Percentiles rank a stretch among this genome's conserved stretches.
These are phyloP conservation scores for Pao palembangensis DNA, from an alignment of 2,113 vertebrate species.

Conservation along the genomic window DNA sequence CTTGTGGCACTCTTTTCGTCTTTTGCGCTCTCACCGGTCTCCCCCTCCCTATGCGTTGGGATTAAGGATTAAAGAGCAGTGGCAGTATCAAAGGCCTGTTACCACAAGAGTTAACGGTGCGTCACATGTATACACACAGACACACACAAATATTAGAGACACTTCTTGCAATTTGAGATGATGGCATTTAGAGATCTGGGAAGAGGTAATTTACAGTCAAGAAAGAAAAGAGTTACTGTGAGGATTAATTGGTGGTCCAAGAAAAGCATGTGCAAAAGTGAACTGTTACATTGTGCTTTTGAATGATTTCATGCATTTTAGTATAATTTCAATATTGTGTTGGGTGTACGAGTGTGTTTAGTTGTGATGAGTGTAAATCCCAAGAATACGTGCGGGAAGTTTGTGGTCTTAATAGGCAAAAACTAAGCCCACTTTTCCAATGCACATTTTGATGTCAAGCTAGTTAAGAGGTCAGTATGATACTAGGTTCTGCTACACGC, in stretches of 20 bases:
- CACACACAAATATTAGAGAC: constrained; percentile 46
- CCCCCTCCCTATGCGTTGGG: constrained; percentile 40
- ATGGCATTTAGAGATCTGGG: constrained; percentile 61
- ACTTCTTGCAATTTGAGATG: constrained; percentile 63
- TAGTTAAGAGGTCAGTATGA: constrained; percentile 47
- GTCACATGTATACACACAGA: constrained; percentile 51
- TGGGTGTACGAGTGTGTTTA: no score
- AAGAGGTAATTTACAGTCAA: constrained; percentile 56
- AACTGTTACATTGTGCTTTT: constrained; percentile 50
- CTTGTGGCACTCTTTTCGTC: constrained; percentile 5
- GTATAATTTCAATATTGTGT: background rate
- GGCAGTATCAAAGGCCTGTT: constrained; percentile 67
- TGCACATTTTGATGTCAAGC: constrained; percentile 52
- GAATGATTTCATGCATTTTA: constrained; percentile 34
- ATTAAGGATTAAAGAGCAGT: constrained; percentile 68
- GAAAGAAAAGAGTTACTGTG: constrained; percentile 44
- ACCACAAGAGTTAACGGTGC: constrained; percentile 71
- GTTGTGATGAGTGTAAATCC: constrained; percentile 23
- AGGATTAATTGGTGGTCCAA: constrained; percentile 33
- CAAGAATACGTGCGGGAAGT: constrained; percentile 37
- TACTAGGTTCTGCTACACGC: no score
- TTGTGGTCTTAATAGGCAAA: constrained; percentile 40
- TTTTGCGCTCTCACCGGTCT: background rate
- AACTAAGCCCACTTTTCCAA: constrained; percentile 55
- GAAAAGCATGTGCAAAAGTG: constrained; percentile 56